Evolutionary conservation across 2,888 invertebrate species (phyloP), one percentile per base, ranked within the genome.

Genomic region (Isoperla grammatica): DNA sequence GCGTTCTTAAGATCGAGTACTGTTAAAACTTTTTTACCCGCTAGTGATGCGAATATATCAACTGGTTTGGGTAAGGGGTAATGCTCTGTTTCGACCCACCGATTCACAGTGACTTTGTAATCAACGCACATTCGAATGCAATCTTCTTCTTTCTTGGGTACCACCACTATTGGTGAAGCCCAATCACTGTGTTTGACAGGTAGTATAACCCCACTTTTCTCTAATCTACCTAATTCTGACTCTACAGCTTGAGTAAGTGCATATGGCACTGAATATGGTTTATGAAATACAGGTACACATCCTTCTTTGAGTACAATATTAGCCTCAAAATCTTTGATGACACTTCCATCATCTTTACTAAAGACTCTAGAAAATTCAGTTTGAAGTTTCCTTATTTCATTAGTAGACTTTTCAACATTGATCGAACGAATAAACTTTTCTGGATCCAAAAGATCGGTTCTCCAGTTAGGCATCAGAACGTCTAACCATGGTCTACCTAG

Each of bases 31-130:
- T 15, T 57, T 17, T 63, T 64, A 35, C 62, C 62, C 12, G 61
- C 57, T 43, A 65, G 56, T 22, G 57, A 61, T 17, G 63, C 60
- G 59, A 64, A 66, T 15, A 66, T 58, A 42, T 67, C 65, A 48
- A 63, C 64, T 22, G 64, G 61, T 59, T 56, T 60, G 12, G 66
- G 67, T 43, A 65, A 56, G 15, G 66, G 67, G 40, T 66, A 64
- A 45, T 68, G 62, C 19, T 70, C 68, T n/a, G 67, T 58, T 39
- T 68, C 54, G 35, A 69, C 22, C 9, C 64, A 56, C 3, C 66
- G 68, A 56, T 70, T 70, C 20, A 69, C 62, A 5, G 69, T 67
- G 29, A 54, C 54, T 48, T 63, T 66, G 42, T 62, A 67, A 63
- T 67, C 64, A 6, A 57, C 66, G 63, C 65, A 66, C n/a, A 64